These are phyloP conservation scores for Pseudorectes ferrugineus DNA, from an alignment of 2,113 vertebrate genomes.

Conservation along the genomic window DNA sequence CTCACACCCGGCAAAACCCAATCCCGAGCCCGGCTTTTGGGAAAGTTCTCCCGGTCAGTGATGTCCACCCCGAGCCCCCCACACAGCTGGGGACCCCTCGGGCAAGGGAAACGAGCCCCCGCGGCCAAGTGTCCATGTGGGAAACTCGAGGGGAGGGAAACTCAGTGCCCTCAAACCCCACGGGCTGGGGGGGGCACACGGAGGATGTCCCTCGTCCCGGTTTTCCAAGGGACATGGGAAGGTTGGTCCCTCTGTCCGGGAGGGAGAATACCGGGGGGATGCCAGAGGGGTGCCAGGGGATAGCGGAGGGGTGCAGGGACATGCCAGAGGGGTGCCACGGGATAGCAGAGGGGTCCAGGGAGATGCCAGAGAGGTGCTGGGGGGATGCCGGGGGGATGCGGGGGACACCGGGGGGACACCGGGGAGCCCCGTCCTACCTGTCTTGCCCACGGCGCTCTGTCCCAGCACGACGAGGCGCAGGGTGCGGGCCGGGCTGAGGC, in stretches of 20 bases:
- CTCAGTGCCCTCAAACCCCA: background rate
- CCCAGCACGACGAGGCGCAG: constrained; percentile 72
- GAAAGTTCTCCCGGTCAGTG: accelerated
- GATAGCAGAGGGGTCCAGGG: background rate
- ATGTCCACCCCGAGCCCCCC: accelerated
- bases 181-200: accelerated
- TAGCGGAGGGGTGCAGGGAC: background rate
- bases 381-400: background rate
- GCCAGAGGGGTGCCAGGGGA: background rate
- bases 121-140: background rate
- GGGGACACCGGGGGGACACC: accelerated
- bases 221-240: background rate
- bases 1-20: background rate
- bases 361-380: background rate
- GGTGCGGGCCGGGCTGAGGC: constrained; percentile 61
- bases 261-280: background rate
- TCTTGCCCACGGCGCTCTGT: constrained; percentile 74
- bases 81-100: background rate
- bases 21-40: background rate
- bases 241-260: background rate
- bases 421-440: constrained; percentile 53
- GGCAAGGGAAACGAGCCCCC: background rate
- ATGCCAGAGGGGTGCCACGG: background rate
- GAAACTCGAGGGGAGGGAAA: background rate
- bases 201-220: background rate